phyloP scores from a whole-genome alignment of 1,140 invertebrate species.

The Zaprionus inermis region DNA sequence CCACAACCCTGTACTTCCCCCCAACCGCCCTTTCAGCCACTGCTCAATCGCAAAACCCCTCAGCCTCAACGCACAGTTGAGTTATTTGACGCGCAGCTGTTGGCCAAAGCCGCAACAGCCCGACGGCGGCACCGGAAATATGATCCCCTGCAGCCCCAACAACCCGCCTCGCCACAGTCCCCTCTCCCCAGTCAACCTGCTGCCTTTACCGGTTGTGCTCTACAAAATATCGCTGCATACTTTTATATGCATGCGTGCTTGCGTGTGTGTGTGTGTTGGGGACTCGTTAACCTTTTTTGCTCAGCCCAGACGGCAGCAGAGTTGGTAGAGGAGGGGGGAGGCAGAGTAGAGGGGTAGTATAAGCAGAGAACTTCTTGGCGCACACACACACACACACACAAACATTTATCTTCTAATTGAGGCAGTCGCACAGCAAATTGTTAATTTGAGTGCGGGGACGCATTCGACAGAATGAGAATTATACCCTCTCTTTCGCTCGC shows the following conservation, averaged over 20 bases:
- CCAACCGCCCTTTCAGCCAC: conserved; percentile 10
- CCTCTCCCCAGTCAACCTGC: too few relatives aligned
- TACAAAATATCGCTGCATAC: conserved; percentile 68
- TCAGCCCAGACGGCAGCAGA: not conserved
- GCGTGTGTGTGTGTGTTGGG: conserved; percentile 25
- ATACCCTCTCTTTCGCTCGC: conserved; percentile 5
- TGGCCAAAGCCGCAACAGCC: conserved; percentile 62
- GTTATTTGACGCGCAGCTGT: conserved; percentile 76
- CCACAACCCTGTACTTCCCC: not conserved
- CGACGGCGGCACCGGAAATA: conserved; percentile 23
- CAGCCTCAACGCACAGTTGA: conserved; percentile 70
- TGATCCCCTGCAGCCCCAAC: conserved; percentile 1
- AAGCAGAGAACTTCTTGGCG: conserved; percentile 29
- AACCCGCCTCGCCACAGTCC: not conserved
- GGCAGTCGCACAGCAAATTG: conserved; percentile 49
- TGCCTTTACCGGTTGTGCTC: conserved; percentile 18
- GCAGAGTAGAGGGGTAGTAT: not conserved
- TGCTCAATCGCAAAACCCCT: conserved; percentile 3
- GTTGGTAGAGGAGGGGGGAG: not conserved
- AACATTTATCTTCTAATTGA: conserved; percentile 74
- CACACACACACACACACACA: conserved; percentile 45
- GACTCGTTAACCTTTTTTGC: conserved; percentile 68
- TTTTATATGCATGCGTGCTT: conserved; percentile 49
- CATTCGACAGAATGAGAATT: conserved; percentile 29
- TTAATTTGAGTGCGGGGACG: conserved; percentile 52